These are phyloP conservation scores for Nephila pilipes DNA, from an alignment of 1,140 invertebrate species.

Conservation along the genomic window DNA sequence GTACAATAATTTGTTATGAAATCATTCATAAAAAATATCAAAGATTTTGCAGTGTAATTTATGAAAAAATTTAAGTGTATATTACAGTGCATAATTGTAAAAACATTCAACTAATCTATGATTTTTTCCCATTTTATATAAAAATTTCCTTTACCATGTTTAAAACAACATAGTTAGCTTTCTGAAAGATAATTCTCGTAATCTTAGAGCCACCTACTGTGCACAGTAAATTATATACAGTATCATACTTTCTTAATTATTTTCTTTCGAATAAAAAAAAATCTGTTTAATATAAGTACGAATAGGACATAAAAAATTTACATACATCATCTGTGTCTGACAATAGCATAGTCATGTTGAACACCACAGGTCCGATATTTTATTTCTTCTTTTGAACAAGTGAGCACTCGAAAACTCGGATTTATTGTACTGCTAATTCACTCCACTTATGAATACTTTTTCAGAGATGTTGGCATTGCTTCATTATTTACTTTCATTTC, in stretches of 20 bases:
- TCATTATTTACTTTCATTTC: background rate
- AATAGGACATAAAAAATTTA: background rate
- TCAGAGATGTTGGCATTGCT: background rate
- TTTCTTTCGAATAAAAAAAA: background rate
- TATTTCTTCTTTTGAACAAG: background rate
- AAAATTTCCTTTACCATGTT: slow-evolving; percentile 69
- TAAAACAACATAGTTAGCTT: slow-evolving; percentile 71
- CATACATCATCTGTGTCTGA: background rate
- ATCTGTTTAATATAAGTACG: background rate
- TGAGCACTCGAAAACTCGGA: background rate
- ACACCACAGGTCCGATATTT: background rate
- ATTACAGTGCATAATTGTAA: slow-evolving; percentile 71
- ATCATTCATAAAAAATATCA: slow-evolving; percentile 67
- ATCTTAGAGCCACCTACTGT: background rate
- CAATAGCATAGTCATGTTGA: background rate
- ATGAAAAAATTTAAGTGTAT: slow-evolving; percentile 67
- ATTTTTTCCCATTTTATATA: slow-evolving; percentile 65
- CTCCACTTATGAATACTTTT: background rate
- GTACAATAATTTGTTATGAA: slow-evolving; percentile 40
- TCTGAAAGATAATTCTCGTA: slow-evolving; percentile 1
- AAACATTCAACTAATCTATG: slow-evolving; percentile 69
- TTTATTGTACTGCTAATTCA: background rate
- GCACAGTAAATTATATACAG: slow-evolving; percentile 46
- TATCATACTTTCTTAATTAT: slow-evolving; percentile 9
- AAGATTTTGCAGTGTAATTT: slow-evolving; percentile 68